Evolutionary conservation across 1,140 invertebrate genomes (phyloP).

Genomic region (Lepidurus arcticus): DNA sequence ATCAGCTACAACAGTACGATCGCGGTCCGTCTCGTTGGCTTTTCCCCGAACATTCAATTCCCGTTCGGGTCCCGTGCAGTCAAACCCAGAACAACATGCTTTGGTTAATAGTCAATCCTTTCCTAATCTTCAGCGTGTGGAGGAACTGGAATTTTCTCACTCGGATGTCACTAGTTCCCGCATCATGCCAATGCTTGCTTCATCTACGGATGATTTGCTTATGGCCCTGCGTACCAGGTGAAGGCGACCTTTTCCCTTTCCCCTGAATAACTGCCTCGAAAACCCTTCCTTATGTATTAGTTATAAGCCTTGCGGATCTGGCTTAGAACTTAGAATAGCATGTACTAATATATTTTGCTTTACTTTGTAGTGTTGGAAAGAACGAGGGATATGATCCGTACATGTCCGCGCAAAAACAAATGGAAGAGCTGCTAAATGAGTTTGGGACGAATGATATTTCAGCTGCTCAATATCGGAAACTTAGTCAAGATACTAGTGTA

Average conservation of each 20-base stretch:
- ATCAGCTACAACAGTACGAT: background rate
- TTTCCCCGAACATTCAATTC: background rate
- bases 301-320: background rate
- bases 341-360: background rate
- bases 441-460: background rate
- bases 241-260: background rate
- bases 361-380: conserved; percentile 20
- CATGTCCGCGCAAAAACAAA: conserved; percentile 34
- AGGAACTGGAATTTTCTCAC: background rate
- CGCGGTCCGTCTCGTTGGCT: background rate
- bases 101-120: background rate
- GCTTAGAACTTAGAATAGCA: background rate
- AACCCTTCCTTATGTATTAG: background rate
- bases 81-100: background rate
- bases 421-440: conserved; percentile 34
- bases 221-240: conserved; percentile 1
- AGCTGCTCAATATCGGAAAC: background rate
- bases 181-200: background rate
- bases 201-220: background rate
- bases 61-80: background rate
- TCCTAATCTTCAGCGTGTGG: background rate
- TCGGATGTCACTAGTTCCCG: background rate
- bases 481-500: conserved; percentile 15
- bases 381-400: conserved; percentile 33
- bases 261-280: background rate